A percentile compares a stretch with the other conserved stretches of the same genome.
These are phyloP conservation scores for Ferdinandea cuprea DNA, from an alignment of 2,888 invertebrate genomes.

Conservation along the genomic window DNA sequence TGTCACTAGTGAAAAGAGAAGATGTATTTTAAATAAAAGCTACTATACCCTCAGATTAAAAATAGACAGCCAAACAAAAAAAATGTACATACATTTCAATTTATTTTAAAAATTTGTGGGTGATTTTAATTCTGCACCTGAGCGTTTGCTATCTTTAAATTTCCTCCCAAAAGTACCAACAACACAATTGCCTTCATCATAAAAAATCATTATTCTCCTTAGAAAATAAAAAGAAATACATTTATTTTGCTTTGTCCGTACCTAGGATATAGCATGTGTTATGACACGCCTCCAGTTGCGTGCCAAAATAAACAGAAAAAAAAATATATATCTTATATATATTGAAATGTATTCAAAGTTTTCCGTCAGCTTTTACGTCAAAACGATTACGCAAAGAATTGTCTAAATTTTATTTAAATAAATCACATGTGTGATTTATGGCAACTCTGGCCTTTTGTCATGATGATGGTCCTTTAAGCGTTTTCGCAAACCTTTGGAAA, in stretches of 20 bases:
- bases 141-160: no score
- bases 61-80: no score
- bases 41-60: no score
- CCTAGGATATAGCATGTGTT: not conserved
- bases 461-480: not conserved
- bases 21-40: no score
- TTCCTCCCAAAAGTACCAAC: no score
- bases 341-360: slow-evolving; percentile 12
- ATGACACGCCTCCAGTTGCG: slow-evolving; percentile 28
- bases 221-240: no score
- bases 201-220: no score
- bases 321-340: not conserved
- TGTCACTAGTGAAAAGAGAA: no score
- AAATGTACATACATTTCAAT: no score
- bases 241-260: not conserved
- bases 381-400: not conserved
- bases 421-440: not conserved
- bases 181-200: no score
- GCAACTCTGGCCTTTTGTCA: not conserved
- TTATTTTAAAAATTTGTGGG: no score
- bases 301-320: slow-evolving; percentile 4
- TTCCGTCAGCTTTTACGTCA: slow-evolving; percentile 27
- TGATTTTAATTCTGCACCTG: no score
- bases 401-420: not conserved
- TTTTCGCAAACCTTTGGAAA: not conserved